phyloP scores from a whole-genome alignment of 2,113 vertebrate genomes.

The Oreochromis tanganicae region DNA sequence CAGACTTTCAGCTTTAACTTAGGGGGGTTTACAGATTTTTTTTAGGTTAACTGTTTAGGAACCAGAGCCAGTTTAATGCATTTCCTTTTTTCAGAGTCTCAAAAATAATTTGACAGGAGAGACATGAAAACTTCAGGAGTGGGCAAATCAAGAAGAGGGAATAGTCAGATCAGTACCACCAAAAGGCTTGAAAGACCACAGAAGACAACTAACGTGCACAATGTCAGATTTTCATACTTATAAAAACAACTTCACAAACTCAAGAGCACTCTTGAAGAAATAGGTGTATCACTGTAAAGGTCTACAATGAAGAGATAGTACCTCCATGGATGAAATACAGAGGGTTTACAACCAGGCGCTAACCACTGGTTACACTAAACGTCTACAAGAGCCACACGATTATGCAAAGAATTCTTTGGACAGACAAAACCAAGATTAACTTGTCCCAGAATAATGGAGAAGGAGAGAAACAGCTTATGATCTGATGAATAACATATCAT shows the following conservation, averaged over 20 bases:
- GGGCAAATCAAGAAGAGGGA: background rate
- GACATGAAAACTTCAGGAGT: background rate
- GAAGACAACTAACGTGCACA: background rate
- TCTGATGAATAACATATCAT: background rate
- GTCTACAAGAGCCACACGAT: background rate
- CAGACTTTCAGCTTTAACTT: background rate
- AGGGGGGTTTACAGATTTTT: background rate
- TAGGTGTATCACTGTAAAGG: background rate
- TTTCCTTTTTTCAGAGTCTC: background rate
- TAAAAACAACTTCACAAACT: background rate
- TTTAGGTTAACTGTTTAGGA: background rate
- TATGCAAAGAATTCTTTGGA: background rate
- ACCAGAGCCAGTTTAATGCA: background rate
- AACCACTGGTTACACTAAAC: background rate
- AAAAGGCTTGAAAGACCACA: background rate
- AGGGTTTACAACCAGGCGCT: background rate
- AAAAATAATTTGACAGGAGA: background rate
- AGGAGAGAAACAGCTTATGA: background rate
- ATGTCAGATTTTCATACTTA: background rate
- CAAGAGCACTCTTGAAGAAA: background rate
- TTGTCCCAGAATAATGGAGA: background rate
- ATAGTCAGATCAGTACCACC: background rate
- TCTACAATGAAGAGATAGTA: background rate
- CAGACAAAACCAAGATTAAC: background rate
- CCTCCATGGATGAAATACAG: background rate